Conservation (phyloP, 2,797 vertebrate genomes). For the Cyclopterus lumpus region DNA sequence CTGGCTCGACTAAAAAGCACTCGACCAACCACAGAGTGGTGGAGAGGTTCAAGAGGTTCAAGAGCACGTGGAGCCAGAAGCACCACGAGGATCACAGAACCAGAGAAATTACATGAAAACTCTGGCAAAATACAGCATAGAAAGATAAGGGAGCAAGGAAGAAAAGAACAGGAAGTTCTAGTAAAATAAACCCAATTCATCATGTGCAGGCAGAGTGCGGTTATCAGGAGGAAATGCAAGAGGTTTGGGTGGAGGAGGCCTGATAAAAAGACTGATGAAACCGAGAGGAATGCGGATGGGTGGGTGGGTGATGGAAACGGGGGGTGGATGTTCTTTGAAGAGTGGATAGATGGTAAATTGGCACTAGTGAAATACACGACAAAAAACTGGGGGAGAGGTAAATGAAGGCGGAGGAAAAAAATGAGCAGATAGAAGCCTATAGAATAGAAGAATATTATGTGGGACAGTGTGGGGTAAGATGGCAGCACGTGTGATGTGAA, state of each 20-base stretch:
- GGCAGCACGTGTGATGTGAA: not conserved
- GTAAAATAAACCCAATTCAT: conserved; percentile 19
- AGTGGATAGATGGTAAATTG: conserved; percentile 21
- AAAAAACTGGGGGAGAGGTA: not conserved
- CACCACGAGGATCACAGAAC: not conserved
- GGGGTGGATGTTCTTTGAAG: conserved; percentile 33
- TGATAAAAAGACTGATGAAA: conserved; percentile 43
- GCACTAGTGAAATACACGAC: not conserved
- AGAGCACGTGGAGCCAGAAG: not conserved
- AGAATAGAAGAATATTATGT: not conserved
- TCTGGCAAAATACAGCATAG: not conserved
- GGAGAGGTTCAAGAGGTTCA: conserved; percentile 18
- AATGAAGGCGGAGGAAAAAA: not conserved
- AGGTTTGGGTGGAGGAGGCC: conserved; percentile 5
- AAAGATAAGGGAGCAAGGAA: not conserved
- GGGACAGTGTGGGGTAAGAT: not conserved
- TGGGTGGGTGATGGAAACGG: conserved; percentile 6
- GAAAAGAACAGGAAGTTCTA: not conserved
- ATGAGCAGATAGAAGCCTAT: not conserved
- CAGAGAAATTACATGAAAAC: not conserved
- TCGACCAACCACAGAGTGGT: not conserved
- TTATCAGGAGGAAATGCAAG: conserved; percentile 18
- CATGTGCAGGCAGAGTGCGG: conserved; percentile 2
- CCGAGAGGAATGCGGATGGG: conserved; percentile 7
- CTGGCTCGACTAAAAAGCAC: conserved; percentile 2